Evolutionary conservation across 1,140 invertebrate species (phyloP), one percentile per base, ranked within the genome.

Genomic region (Bursaphelenchus mucronatus): DNA sequence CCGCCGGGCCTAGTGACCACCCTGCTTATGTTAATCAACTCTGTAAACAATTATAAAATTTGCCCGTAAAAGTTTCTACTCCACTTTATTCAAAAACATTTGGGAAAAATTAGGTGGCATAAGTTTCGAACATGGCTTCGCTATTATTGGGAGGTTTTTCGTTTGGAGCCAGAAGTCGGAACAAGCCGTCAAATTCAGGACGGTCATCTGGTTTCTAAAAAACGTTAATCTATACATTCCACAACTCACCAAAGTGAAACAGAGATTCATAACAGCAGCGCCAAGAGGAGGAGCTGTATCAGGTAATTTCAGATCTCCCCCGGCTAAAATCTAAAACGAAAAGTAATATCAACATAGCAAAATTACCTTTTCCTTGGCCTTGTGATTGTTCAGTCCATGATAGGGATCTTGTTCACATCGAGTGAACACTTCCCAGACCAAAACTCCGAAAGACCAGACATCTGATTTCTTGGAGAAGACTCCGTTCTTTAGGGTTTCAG

Each of bases 331-430:
- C 30, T 30, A 30, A 30, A 30, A 30, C 30, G 30, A 30, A 30
- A 30, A 30, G 30, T 30, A 30, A 30, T 30, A 5, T 30, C 39
- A n/a, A 40, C 67, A 69, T 19, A 7, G 67, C 55, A 0, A 59
- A 11, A 17, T 57, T 55, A 17, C 67, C 68, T 13, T 61, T 66
- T 46, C 39, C 91, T 71, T 92, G 85, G 0, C 91, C 21, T 59
- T 10, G 17, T 43, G 21, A 13, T 50, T 65, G 90, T 82, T 91
- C 21, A 19, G 11, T n/a, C 41, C 53, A 17, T 50, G 41, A 61
- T 30, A 63, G n/a, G 62, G 62, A 13, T 63, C 62, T 21, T 19
- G 13, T 45, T 58, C 44, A 47, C 62, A 63, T 6, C 39, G 15
- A 17, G 15, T 63, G 39, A 65, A 65, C 21, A 65, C 40, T 41